Percentiles rank a stretch among this genome's conserved stretches.
phyloP scores from a whole-genome alignment of 2,888 invertebrate species.

The Coelopa pilipes region DNA sequence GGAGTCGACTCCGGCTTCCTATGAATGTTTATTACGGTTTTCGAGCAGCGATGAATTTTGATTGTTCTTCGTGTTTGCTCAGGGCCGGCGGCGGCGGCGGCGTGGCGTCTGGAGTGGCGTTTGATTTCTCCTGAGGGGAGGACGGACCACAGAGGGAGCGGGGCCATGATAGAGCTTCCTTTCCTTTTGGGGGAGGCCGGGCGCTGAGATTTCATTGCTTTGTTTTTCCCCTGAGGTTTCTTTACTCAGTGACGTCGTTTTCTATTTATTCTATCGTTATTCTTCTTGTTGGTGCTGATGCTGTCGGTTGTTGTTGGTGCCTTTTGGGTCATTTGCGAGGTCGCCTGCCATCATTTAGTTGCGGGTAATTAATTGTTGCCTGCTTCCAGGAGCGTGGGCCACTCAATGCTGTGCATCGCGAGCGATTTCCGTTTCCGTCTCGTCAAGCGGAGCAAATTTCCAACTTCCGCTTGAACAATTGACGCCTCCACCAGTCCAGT shows the following conservation, averaged over 20 bases:
- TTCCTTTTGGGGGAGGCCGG: background rate
- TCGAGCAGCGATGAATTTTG: slow-evolving; percentile 24
- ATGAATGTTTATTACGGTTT: slow-evolving; percentile 15
- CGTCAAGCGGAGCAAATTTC: slow-evolving; percentile 20
- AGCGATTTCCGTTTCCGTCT: slow-evolving; percentile 9
- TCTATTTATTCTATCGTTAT: no score
- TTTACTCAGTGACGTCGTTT: background rate
- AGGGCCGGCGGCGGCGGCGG: background rate
- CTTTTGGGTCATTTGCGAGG: background rate
- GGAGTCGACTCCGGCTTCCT: background rate
- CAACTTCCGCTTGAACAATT: background rate
- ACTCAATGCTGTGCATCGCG: background rate
- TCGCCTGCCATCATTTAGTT: slow-evolving; percentile 2
- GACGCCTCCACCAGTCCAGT: no score
- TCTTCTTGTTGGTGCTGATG: no score
- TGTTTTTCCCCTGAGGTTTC: background rate
- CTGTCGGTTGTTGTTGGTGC: background rate
- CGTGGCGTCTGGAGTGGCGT: background rate
- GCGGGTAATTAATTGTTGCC: slow-evolving; percentile 15
- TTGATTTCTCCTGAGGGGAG: background rate
- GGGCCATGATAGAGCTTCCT: no score
- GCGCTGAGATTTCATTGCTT: background rate
- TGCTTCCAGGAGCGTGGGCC: background rate
- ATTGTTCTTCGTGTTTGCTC: slow-evolving; percentile 7
- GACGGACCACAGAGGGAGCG: no score